Base-by-base conservation (phyloP, 2,888 invertebrate genomes). In the Cheilosia soror region DNA sequence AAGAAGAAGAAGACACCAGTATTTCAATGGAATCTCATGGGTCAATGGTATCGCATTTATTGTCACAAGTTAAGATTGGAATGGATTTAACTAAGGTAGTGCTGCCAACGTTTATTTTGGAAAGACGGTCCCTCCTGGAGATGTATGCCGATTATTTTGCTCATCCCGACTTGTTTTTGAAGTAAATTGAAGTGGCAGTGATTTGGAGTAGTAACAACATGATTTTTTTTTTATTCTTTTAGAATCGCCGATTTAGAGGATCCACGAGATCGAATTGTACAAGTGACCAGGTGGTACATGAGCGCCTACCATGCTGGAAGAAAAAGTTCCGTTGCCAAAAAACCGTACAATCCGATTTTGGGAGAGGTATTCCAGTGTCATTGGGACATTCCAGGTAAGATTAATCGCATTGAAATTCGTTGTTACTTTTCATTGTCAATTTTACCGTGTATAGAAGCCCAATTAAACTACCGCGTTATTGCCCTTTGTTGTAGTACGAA, bases 101-200 rank as follows among this genome's bases (percentile, higher is more conserved):
- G 68, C 93, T 99, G 87, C 99, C 99, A 27, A 99, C 99, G 31
- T 99, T 99, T 91, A 99, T 99, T 89, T 93, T 99, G 89, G 99
- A 99, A 92, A 95, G 98, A 92, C 95, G 99, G 85, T 99, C 99
- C 0, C 94, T 99, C 47, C 94, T 99, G 58, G 99, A 99, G 93
- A 99, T 99, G 99, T 99, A 99, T 92, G 99, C 99, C 62, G 99
- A 99, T 93, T 99, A 99, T 91, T 99, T 99, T 93, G 98, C 99
- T 11, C 99, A 99, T 94, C 99, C 99, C 0, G 99, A 99, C 93
- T 95, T 98, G 89, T 99, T 99, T 93, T 94, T 96, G 87, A 96
- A 94, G 98, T 98, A 93, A 91, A 92, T 89, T 65, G 72, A 4
- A 6, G 5, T 11, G 11, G 4, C 5, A 31, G 20, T 7, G 6